These are phyloP conservation scores for Chelonia mydas DNA, from an alignment of 2,797 vertebrate genomes.

Conservation along the genomic window DNA sequence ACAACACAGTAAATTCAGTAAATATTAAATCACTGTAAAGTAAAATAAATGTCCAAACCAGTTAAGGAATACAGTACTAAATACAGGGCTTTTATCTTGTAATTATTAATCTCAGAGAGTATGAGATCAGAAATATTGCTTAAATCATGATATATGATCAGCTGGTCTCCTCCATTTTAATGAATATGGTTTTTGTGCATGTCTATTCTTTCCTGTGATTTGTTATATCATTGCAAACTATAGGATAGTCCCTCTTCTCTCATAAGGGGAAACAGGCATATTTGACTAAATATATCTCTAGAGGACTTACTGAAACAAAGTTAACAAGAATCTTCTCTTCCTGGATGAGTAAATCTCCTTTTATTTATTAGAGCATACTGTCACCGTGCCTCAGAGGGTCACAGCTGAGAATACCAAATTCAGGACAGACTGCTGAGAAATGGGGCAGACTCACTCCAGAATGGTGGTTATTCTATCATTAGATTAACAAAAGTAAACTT, in stretches of 20 bases:
- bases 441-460: too few species aligned
- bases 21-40: not conserved
- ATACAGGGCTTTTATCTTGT: not conserved
- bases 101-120: not conserved
- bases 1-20: not conserved
- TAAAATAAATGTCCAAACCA: not conserved
- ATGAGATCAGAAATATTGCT: not conserved
- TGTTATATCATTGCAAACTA: not conserved
- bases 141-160: not conserved
- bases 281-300: not conserved
- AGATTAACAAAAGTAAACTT: too few species aligned
- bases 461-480: too few species aligned
- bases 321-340: not conserved
- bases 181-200: accelerated
- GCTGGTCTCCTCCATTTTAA: not conserved
- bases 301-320: not conserved
- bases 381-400: too few species aligned
- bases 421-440: too few species aligned
- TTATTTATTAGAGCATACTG: not conserved
- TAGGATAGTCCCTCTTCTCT: not conserved
- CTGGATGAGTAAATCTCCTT: not conserved
- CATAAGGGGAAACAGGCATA: not conserved
- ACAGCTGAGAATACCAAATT: too few species aligned
- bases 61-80: not conserved
- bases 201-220: not conserved